Conservation (phyloP, 2,888 invertebrate genomes). For the Andrena marginata region DNA sequence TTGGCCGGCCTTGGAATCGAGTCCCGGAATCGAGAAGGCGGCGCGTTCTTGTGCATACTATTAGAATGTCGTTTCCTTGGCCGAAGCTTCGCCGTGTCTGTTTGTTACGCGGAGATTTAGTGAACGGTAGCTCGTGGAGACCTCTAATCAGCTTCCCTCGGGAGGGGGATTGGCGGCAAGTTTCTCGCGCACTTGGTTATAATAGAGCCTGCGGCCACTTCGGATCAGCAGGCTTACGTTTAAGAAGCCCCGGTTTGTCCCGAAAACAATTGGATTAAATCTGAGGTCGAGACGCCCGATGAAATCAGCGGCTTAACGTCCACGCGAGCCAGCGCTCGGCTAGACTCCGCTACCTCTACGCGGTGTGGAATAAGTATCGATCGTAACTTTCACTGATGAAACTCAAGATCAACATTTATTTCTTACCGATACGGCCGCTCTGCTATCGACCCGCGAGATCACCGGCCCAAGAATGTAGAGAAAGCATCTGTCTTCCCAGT, state of each 20-base stretch:
- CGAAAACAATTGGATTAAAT: conserved; percentile 40
- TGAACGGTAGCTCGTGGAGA: neutral
- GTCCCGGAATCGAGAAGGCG: neutral
- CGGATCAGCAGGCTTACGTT: neutral
- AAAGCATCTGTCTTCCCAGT: too few relatives aligned
- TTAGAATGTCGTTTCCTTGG: neutral
- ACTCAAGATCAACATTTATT: too few relatives aligned
- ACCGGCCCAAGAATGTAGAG: too few relatives aligned
- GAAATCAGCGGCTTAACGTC: conserved; percentile 28
- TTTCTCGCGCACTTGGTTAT: neutral
- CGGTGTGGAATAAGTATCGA: neutral
- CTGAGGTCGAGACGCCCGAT: conserved; percentile 16
- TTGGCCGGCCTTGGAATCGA: conserved; percentile 29
- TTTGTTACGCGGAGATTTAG: neutral
- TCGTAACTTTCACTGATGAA: too few relatives aligned
- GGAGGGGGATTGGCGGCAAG: neutral
- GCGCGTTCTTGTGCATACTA: neutral
- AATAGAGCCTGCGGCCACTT: neutral
- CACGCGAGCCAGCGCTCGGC: neutral
- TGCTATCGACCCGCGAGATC: too few relatives aligned
- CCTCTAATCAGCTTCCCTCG: neutral
- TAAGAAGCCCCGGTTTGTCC: conserved; percentile 24
- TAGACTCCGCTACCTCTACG: neutral
- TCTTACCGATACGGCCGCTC: too few relatives aligned
- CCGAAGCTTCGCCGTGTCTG: neutral